Conservation (phyloP, 1,140 invertebrate genomes). For the Megathymus violae region DNA sequence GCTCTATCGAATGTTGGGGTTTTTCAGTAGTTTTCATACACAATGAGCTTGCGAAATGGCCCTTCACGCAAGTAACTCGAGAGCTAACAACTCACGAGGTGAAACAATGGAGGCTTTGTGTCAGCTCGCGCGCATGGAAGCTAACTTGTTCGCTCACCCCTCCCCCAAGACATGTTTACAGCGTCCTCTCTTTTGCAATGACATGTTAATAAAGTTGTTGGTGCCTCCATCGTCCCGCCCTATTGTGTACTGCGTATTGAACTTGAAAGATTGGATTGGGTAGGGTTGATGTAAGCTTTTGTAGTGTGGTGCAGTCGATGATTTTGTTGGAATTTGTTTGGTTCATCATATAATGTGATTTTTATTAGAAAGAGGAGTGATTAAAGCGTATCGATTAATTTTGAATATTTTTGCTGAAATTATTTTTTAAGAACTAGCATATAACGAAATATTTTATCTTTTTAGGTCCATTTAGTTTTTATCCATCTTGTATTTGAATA, state of each 20-base stretch:
- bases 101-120: constrained; percentile 46
- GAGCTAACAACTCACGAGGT: constrained; percentile 35
- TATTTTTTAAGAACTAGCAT: no score
- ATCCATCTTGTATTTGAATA: no score
- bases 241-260: constrained; percentile 28
- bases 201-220: constrained; percentile 60
- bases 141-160: constrained; percentile 28
- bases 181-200: constrained; percentile 50
- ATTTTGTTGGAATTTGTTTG: not conserved
- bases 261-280: constrained; percentile 29
- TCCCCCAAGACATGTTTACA: constrained; percentile 54
- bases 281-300: constrained; percentile 19
- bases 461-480: no score
- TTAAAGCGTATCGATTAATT: no score
- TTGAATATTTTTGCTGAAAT: no score
- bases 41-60: constrained; percentile 30
- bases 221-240: constrained; percentile 48
- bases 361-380: not conserved
- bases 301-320: constrained; percentile 2
- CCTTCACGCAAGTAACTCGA: constrained; percentile 21
- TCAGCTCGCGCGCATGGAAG: constrained; percentile 41
- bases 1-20: constrained; percentile 7
- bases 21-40: constrained; percentile 28
- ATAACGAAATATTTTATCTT: no score
- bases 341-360: not conserved